Evolutionary conservation across 30 jellyfish, hydroid and myxozoan species (phyloP).

Genomic region (Pseudorhiza aurosa): DNA sequence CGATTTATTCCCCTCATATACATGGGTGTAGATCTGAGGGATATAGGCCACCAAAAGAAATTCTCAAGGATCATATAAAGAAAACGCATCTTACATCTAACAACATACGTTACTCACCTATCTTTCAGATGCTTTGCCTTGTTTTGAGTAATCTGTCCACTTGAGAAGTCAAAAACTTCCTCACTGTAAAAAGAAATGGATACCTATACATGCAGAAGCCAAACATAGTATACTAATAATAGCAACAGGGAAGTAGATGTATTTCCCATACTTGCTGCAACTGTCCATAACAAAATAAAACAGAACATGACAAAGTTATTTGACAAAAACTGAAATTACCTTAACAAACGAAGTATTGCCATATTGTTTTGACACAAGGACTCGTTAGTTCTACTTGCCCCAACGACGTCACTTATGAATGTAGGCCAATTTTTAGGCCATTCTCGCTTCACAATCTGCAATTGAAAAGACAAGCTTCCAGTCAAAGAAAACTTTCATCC

Average conservation of each 20-base stretch:
- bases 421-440: conserved; percentile 99
- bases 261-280: too few relatives aligned
- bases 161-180: conserved; percentile 97
- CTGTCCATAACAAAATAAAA: too few relatives aligned
- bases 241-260: too few relatives aligned
- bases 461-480: neutral
- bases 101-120: conserved; percentile 77
- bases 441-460: conserved; percentile 94
- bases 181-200: conserved; percentile 62
- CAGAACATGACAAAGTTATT: too few relatives aligned
- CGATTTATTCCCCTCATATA: too few relatives aligned
- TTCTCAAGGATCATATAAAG: too few relatives aligned
- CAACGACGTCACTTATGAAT: conserved; percentile 94
- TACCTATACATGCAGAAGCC: neutral
- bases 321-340: too few relatives aligned
- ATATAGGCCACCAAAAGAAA: too few relatives aligned
- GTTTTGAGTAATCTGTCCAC: conserved; percentile 97
- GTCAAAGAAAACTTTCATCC: too few relatives aligned
- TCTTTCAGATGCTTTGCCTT: conserved; percentile 96
- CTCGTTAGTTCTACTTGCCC: conserved; percentile 96
- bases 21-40: too few relatives aligned
- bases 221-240: too few relatives aligned
- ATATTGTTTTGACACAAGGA: conserved; percentile 91
- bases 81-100: too few relatives aligned
- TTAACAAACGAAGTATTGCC: conserved; percentile 81